Conservation (phyloP, 2,113 vertebrate species). For the Eudyptes chrysolophus region DNA sequence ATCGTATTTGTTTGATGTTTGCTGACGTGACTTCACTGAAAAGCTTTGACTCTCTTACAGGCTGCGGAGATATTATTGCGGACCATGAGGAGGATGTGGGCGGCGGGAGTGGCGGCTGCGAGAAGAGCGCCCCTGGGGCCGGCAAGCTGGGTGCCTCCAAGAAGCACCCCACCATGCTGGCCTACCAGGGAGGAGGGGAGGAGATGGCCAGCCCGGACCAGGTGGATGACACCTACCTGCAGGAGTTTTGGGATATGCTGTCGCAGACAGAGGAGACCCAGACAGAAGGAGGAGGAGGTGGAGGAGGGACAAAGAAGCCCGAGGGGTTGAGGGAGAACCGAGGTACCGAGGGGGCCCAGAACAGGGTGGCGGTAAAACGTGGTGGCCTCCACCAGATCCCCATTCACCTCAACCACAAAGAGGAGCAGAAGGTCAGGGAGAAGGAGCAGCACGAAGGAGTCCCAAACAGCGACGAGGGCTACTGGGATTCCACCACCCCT, state of each 20-base stretch:
- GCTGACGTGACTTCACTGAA: conserved; percentile 98
- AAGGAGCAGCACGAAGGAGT: conserved; percentile 82
- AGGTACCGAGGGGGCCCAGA: conserved; percentile 68
- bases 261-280: conserved; percentile 79
- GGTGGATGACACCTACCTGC: conserved; percentile 90
- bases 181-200: conserved; percentile 97
- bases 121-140: conserved; percentile 59
- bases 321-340: conserved; percentile 78
- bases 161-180: conserved; percentile 85
- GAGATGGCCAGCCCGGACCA: conserved; percentile 98
- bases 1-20: conserved; percentile 91
- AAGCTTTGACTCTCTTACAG: conserved; percentile 99
- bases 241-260: conserved; percentile 96
- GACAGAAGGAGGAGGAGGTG: conserved; percentile 21
- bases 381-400: conserved; percentile 67
- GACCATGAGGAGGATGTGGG: conserved; percentile 91
- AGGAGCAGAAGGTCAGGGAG: conserved; percentile 74
- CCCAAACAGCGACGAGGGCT: conserved; percentile 90
- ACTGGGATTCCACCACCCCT: conserved; percentile 93
- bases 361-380: conserved; percentile 68
- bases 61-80: conserved; percentile 98
- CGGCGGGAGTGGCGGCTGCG: conserved; percentile 72
- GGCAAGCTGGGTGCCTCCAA: conserved; percentile 70
- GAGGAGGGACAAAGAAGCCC: conserved; percentile 55
- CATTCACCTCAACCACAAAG: conserved; percentile 74